Conservation (phyloP, 1,140 invertebrate species). For the Drosophila ananassae region DNA sequence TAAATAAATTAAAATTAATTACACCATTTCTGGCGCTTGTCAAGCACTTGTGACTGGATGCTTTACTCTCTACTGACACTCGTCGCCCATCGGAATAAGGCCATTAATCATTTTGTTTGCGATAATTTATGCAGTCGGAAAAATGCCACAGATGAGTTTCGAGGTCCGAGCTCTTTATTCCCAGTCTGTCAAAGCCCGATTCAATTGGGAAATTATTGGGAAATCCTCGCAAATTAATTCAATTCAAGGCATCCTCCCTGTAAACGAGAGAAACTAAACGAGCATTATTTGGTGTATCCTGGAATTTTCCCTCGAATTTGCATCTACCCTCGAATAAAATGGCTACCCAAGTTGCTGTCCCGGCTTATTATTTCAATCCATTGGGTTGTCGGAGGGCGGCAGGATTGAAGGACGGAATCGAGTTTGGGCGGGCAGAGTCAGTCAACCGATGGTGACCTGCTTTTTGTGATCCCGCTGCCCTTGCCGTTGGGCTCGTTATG, state of each 20-base stretch:
- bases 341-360: conserved; percentile 19
- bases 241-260: conserved; percentile 31
- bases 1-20: conserved; percentile 34
- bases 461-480: conserved; percentile 13
- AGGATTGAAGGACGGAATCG: neutral
- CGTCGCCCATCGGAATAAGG: neutral
- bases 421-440: conserved; percentile 3
- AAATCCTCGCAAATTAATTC: conserved; percentile 71
- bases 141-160: conserved; percentile 19
- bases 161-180: conserved; percentile 12
- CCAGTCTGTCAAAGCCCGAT: neutral
- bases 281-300: conserved; percentile 10
- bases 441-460: conserved; percentile 26
- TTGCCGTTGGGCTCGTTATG: conserved; percentile 9
- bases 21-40: conserved; percentile 15
- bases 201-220: conserved; percentile 2
- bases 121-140: conserved; percentile 32
- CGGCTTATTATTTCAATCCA: conserved; percentile 44
- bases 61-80: conserved; percentile 16
- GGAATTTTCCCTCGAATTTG: conserved; percentile 15
- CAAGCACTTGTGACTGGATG: conserved; percentile 13
- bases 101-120: conserved; percentile 38
- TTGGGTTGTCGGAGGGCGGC: conserved; percentile 7
- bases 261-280: conserved; percentile 9
- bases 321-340: conserved; percentile 27